phyloP scores from a whole-genome alignment of 2,888 invertebrate species.

The Diarsia rubi region DNA sequence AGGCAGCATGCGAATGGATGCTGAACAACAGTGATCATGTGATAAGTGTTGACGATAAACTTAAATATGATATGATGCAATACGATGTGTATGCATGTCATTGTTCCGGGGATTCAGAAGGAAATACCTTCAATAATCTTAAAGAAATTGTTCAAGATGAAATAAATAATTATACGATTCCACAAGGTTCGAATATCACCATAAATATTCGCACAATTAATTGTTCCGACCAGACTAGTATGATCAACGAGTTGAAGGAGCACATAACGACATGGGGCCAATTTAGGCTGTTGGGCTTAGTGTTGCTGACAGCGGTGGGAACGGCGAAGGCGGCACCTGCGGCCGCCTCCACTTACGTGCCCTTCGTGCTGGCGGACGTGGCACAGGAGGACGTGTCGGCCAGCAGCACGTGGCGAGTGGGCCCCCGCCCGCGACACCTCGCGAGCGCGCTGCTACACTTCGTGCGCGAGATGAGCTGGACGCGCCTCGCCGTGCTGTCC shows the following conservation, averaged over 20 bases:
- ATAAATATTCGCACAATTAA: not conserved
- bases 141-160: not conserved
- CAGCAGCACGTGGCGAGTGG: slow-evolving; percentile 31
- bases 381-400: slow-evolving; percentile 21
- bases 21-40: not conserved
- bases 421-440: slow-evolving; percentile 52
- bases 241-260: not conserved
- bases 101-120: not conserved
- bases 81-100: not conserved
- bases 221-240: not conserved
- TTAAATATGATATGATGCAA: slow-evolving; percentile 1
- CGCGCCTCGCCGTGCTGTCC: slow-evolving; percentile 45
- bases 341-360: slow-evolving; percentile 24
- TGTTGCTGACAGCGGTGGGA: not conserved
- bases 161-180: not conserved
- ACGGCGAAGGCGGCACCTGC: not conserved
- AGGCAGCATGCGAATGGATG: slow-evolving; percentile 43
- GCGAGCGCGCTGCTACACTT: slow-evolving; percentile 34
- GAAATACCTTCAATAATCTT: not conserved
- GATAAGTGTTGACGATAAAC: not conserved
- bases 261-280: not conserved
- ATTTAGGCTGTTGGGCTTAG: not conserved
- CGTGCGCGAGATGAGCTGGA: slow-evolving; percentile 34
- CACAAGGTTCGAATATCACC: not conserved
- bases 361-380: slow-evolving; percentile 60